Conservation (phyloP, 2,888 invertebrate species). For the Stenchaetothrips biformis region DNA sequence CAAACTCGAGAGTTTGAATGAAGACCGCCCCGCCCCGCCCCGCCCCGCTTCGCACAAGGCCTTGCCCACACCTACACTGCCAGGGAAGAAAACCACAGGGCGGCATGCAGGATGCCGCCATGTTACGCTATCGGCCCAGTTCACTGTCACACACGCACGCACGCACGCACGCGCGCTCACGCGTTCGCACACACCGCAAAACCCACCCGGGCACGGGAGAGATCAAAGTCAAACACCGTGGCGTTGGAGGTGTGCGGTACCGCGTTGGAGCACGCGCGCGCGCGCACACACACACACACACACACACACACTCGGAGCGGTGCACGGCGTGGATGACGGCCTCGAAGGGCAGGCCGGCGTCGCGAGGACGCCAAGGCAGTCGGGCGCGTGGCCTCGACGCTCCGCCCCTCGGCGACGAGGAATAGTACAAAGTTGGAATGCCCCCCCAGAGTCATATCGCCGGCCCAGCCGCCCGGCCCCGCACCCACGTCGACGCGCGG, state of each 20-base stretch:
- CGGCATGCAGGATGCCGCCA: no score
- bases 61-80: no score
- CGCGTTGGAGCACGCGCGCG: neutral
- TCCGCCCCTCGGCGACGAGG: neutral
- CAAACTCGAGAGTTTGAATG: no score
- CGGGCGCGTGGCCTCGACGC: neutral
- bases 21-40: neutral
- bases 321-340: neutral
- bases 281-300: neutral
- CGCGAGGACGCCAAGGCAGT: neutral
- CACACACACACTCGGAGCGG: neutral
- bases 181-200: neutral
- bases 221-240: constrained; percentile 6
- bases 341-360: no score
- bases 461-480: no score
- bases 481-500: no score
- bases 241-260: neutral
- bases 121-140: neutral
- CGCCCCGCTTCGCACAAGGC: neutral
- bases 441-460: neutral
- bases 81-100: no score
- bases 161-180: neutral
- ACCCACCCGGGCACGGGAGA: neutral
- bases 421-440: constrained; percentile 1
- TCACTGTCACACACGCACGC: neutral